These are phyloP conservation scores for Phylloscopus trochilus DNA, from an alignment of 2,113 vertebrate species.

Conservation along the genomic window DNA sequence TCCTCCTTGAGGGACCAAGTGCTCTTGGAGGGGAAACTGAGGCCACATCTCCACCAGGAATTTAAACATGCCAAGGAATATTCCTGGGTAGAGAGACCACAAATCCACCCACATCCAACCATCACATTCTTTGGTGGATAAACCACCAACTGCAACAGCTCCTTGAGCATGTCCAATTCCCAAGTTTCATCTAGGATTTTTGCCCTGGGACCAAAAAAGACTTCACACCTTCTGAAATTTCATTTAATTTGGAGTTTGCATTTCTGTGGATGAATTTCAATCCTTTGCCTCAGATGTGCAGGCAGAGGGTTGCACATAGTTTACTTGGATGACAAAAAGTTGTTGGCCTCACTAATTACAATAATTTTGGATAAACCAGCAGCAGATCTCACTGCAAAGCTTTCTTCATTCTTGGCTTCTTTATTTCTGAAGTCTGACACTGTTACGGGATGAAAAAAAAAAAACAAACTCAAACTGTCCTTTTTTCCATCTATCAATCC, in stretches of 20 bases:
- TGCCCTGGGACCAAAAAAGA: not conserved
- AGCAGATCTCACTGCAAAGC: not conserved
- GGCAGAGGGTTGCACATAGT: accelerated
- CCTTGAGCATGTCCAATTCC: not conserved
- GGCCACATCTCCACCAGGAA: not conserved
- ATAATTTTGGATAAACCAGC: not conserved
- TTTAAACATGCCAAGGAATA: accelerated
- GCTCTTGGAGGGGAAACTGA: not conserved
- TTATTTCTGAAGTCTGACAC: not conserved
- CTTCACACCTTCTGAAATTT: not conserved
- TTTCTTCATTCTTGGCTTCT: not conserved
- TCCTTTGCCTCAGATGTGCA: accelerated
- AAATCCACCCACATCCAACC: not conserved
- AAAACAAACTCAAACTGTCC: not conserved
- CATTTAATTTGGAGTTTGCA: not conserved
- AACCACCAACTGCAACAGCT: not conserved
- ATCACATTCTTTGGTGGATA: not conserved
- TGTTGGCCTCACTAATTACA: not conserved
- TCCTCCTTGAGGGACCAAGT: not conserved
- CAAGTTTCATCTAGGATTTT: not conserved
- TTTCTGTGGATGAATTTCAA: not conserved
- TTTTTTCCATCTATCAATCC: not conserved
- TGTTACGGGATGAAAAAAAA: not conserved
- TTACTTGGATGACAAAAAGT: not conserved
- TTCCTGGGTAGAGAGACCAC: not conserved